These are phyloP conservation scores for Drosophila ambigua DNA, from an alignment of 1,140 invertebrate species.

Conservation along the genomic window DNA sequence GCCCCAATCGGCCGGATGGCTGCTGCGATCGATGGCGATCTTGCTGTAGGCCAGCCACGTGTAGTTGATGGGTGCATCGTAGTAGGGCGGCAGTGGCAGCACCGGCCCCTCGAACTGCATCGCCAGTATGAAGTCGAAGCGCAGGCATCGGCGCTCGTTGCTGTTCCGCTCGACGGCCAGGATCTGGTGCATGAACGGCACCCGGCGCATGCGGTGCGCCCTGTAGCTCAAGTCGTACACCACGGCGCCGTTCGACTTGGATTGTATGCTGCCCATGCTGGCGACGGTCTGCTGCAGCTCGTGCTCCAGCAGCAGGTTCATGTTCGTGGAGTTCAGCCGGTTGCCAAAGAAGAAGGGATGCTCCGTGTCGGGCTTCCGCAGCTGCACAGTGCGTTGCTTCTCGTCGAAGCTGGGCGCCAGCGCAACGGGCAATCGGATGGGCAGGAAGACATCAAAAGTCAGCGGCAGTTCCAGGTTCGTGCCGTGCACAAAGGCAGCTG, in stretches of 20 bases:
- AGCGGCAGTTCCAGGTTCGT: slow-evolving; percentile 45
- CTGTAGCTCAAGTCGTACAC: slow-evolving; percentile 37
- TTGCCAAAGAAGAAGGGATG: slow-evolving; percentile 58
- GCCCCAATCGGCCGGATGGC: slow-evolving; percentile 25
- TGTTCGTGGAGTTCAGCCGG: slow-evolving; percentile 29
- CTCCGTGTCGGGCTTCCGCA: background rate
- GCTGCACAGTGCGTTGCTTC: slow-evolving; percentile 18
- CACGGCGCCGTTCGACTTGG: background rate
- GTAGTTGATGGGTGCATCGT: slow-evolving; percentile 10
- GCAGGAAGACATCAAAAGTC: slow-evolving; percentile 51
- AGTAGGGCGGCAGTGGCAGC: slow-evolving; percentile 31
- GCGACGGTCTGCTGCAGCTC: slow-evolving; percentile 28
- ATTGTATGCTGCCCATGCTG: background rate
- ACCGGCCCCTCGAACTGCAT: slow-evolving; percentile 36
- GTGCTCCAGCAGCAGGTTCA: slow-evolving; percentile 40
- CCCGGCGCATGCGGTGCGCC: background rate
- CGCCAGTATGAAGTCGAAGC: slow-evolving; percentile 56
- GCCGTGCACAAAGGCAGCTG: slow-evolving; percentile 35
- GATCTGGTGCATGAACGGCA: slow-evolving; percentile 51
- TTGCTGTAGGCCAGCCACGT: slow-evolving; percentile 54
- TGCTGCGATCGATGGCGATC: background rate
- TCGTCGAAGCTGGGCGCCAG: slow-evolving; percentile 30
- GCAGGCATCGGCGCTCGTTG: slow-evolving; percentile 8
- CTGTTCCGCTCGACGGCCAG: slow-evolving; percentile 14
- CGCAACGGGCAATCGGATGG: slow-evolving; percentile 32